These are phyloP conservation scores for Microdon myrmicae DNA, from an alignment of 2,888 invertebrate species.

Conservation along the genomic window DNA sequence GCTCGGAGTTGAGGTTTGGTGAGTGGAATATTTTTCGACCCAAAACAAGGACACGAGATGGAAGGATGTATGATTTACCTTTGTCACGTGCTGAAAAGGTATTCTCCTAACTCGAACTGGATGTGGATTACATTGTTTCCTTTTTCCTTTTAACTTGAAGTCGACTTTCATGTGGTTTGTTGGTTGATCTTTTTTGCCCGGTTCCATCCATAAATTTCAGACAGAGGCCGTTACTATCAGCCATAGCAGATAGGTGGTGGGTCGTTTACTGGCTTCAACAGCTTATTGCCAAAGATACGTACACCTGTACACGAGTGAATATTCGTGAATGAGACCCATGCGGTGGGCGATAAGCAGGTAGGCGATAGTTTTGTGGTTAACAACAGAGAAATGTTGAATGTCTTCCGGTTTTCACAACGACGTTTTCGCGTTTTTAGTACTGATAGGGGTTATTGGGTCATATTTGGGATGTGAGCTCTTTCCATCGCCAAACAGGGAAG, in stretches of 20 bases:
- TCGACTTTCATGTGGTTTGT: conserved; percentile 31
- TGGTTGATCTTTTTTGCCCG: conserved; percentile 47
- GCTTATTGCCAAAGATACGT: conserved; percentile 28
- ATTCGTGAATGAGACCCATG: conserved; percentile 14
- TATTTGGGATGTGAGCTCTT: too few relatives aligned
- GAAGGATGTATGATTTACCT: conserved; percentile 30
- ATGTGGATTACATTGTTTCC: conserved; percentile 14
- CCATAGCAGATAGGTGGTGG: conserved; percentile 4
- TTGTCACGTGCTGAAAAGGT: neutral
- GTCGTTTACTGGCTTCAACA: neutral
- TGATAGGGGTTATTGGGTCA: too few relatives aligned
- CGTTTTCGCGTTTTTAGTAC: conserved; percentile 38
- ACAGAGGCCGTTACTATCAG: conserved; percentile 27
- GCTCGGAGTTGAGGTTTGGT: conserved; percentile 28
- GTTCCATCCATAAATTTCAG: conserved; percentile 41
- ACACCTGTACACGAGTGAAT: conserved; percentile 8
- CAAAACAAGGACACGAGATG: conserved; percentile 40
- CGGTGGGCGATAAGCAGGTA: neutral
- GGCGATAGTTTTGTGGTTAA: conserved; percentile 9
- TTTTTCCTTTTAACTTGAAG: conserved; percentile 7
- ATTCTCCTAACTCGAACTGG: neutral
- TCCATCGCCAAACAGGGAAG: too few relatives aligned
- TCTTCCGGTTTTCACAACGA: conserved; percentile 38
- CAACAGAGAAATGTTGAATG: conserved; percentile 46
- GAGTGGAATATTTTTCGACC: conserved; percentile 45